Evolutionary conservation across 1,140 invertebrate genomes (phyloP).

Genomic region (Tyrophagus putrescentiae): DNA sequence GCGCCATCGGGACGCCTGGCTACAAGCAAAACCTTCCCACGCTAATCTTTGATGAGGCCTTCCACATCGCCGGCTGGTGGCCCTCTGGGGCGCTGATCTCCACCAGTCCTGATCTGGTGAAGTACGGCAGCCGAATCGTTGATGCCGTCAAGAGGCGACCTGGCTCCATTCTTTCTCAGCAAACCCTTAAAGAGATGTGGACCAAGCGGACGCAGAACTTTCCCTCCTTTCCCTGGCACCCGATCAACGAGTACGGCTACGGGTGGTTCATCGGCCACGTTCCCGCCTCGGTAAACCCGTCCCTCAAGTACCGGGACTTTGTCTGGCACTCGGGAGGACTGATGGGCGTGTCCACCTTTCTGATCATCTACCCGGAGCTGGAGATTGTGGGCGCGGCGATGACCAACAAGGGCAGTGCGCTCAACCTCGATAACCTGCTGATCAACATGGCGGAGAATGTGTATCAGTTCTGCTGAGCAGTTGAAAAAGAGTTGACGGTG

Average conservation of each 20-base stretch:
- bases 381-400: neutral
- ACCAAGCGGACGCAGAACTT: neutral
- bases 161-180: neutral
- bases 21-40: slow-evolving; percentile 35
- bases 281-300: neutral
- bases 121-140: slow-evolving; percentile 42
- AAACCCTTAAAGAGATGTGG: slow-evolving; percentile 4
- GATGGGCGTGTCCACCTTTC: neutral
- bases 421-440: neutral
- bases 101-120: slow-evolving; percentile 40
- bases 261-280: slow-evolving; percentile 5
- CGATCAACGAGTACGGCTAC: slow-evolving; percentile 2
- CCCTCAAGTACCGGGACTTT: neutral
- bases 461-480: no score
- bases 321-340: slow-evolving; percentile 2
- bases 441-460: neutral
- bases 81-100: slow-evolving; percentile 50
- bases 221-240: neutral
- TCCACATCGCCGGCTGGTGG: slow-evolving; percentile 31
- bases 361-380: slow-evolving; percentile 2
- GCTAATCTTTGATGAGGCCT: slow-evolving; percentile 42
- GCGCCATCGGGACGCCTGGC: slow-evolving; percentile 26
- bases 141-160: neutral
- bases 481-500: no score
- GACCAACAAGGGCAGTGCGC: neutral